Conservation (phyloP, 2,797 vertebrate species). For the Antennarius maculatus region DNA sequence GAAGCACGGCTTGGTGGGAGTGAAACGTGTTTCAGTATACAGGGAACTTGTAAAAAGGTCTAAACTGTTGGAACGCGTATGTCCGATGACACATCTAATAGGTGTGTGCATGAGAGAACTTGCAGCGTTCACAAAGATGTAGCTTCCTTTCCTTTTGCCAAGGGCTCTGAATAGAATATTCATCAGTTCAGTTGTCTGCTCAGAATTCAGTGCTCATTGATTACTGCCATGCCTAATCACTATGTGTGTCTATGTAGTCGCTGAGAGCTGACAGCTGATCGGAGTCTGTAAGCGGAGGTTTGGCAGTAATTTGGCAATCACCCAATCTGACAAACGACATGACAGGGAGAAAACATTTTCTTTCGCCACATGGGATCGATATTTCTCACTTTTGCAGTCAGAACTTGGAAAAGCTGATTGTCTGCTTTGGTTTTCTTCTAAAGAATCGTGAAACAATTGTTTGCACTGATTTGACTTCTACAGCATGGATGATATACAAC, state of each 20-base stretch:
- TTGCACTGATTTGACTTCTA: conserved; percentile 23
- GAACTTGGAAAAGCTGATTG: background rate
- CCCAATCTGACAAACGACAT: conserved; percentile 13
- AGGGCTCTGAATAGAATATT: conserved; percentile 42
- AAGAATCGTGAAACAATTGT: background rate
- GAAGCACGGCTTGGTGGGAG: no score
- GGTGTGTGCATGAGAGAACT: no score
- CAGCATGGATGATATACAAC: background rate
- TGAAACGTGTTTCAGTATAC: no score
- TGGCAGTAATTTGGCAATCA: conserved; percentile 26
- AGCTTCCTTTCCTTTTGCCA: conserved; percentile 1
- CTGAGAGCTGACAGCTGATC: conserved; percentile 25
- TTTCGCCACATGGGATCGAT: background rate
- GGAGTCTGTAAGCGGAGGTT: conserved; percentile 14
- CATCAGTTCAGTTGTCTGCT: conserved; percentile 53
- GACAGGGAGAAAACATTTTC: background rate
- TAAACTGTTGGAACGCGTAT: background rate
- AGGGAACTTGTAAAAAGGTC: no score
- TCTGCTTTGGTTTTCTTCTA: conserved; percentile 6
- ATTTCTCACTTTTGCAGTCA: conserved; percentile 4
- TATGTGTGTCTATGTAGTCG: conserved; percentile 22
- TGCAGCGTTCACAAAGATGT: no score
- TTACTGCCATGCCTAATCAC: conserved; percentile 46
- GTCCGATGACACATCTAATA: no score
- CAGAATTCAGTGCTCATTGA: conserved; percentile 54